A percentile compares a stretch with the other conserved stretches of the same genome.
These are phyloP conservation scores for Fulmarus glacialis DNA, from an alignment of 2,113 vertebrate genomes.

Conservation along the genomic window DNA sequence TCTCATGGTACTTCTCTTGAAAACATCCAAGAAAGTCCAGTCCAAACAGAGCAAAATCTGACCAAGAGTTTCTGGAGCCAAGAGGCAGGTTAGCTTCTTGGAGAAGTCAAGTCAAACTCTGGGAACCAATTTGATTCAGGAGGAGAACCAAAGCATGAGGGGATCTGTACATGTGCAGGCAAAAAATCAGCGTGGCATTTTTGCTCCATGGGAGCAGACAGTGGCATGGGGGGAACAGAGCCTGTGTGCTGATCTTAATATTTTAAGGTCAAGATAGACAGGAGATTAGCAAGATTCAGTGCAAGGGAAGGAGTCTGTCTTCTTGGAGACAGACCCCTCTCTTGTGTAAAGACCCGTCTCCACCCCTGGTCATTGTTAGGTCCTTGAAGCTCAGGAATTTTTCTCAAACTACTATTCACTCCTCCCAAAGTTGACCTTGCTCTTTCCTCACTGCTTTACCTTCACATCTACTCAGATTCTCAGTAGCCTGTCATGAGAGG, in stretches of 20 bases:
- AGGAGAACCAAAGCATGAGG: neutral
- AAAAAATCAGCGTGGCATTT: neutral
- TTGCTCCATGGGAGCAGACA: neutral
- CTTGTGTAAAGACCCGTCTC: neutral
- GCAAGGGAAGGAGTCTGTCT: neutral
- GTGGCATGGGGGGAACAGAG: neutral
- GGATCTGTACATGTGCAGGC: fast-evolving
- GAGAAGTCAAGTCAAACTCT: neutral
- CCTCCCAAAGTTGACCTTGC: neutral
- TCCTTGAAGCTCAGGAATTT: neutral
- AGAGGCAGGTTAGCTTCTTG: neutral
- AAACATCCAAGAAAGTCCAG: neutral
- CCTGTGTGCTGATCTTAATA: neutral
- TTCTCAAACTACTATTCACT: neutral
- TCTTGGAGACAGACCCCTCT: neutral
- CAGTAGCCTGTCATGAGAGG: neutral
- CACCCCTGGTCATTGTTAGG: neutral
- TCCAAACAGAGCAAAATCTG: neutral
- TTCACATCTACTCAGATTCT: neutral
- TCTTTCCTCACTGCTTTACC: neutral
- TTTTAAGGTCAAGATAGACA: neutral
- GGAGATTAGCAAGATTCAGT: neutral
- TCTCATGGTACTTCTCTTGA: neutral
- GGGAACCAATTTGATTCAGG: neutral
- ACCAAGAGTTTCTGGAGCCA: neutral